Evolutionary conservation across 2,113 vertebrate species (phyloP), one percentile per base, ranked within the genome.

Genomic region (Psilopsiagon aymara): DNA sequence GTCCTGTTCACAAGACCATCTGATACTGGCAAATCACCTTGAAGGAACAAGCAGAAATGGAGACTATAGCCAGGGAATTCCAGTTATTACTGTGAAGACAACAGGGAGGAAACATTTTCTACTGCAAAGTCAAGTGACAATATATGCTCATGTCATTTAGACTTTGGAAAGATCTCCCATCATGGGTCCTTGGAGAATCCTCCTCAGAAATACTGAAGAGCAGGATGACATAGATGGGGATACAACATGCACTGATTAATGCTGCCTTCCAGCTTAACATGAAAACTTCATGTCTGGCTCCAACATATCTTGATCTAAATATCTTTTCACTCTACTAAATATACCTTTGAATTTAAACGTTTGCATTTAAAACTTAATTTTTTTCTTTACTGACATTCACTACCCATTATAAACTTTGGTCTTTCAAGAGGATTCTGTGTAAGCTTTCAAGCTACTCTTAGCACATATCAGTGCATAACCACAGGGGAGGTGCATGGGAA

Each of bases 401-500:
- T 55, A 33, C 5, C 4, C 11, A 12, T 76, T 39, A 33, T 49
- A 95, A 91, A 39, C 18, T 71, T 86, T 14, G 11, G 11, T 66
- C 6, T 82, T 91, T 19, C 47, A 71, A 44, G 21, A 75, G 23
- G 59, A 64, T 64, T 92, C 47, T 44, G 1, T 13, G 9, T 28
- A 68, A 71, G 18, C 7, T 82, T 84, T 68, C 64, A 64, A 78
- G 82, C 7, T 59, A 35, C 28, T 66, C 51, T 90, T 41, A 53
- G 18, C 41, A 74, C 0, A 0, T 44, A 52, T 24, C 47, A 46
- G 27, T 11, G 28, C 41, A 68, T 9, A 75, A 47, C 13, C 10
- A 64, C 62, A 13, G 5, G 33, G 44, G 46, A 76, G 11, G 12
- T 51, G 17, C 2, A 1, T 21, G 3, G 47, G 31, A 44, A 63